Evolutionary conservation across 2,888 invertebrate species (phyloP).

Genomic region (Acronicta psi): DNA sequence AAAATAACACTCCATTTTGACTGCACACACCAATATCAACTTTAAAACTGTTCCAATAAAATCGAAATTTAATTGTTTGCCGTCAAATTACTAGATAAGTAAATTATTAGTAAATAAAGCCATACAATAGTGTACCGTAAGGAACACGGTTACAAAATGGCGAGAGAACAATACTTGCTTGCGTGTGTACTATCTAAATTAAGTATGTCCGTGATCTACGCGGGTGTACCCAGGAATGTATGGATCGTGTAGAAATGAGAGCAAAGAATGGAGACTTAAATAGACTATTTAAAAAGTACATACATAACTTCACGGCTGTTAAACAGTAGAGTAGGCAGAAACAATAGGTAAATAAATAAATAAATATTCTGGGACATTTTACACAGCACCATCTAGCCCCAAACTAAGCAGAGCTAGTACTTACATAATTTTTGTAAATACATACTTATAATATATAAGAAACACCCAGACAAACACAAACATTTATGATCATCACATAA

Average conservation of each 20-base stretch:
- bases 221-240: slow-evolving; percentile 32
- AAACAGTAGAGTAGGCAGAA: too few relatives aligned
- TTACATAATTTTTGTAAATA: too few relatives aligned
- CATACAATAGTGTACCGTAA: slow-evolving; percentile 30
- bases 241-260: slow-evolving; percentile 23
- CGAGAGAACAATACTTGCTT: slow-evolving; percentile 40
- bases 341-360: too few relatives aligned
- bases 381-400: too few relatives aligned
- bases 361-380: too few relatives aligned
- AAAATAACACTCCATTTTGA: neutral
- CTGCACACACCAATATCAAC: slow-evolving; percentile 13
- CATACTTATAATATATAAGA: too few relatives aligned
- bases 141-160: slow-evolving; percentile 44
- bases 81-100: slow-evolving; percentile 9
- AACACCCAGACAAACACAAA: too few relatives aligned
- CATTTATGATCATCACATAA: too few relatives aligned
- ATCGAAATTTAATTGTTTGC: neutral
- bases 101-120: slow-evolving; percentile 46
- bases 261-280: slow-evolving; percentile 9
- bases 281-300: neutral
- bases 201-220: slow-evolving; percentile 23
- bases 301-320: too few relatives aligned
- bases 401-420: too few relatives aligned
- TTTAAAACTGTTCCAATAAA: neutral
- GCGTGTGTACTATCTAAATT: slow-evolving; percentile 42